Evolutionary conservation across 2,113 vertebrate genomes (phyloP), one percentile per base, ranked within the genome.

Genomic region (Lepisosteus oculatus): DNA sequence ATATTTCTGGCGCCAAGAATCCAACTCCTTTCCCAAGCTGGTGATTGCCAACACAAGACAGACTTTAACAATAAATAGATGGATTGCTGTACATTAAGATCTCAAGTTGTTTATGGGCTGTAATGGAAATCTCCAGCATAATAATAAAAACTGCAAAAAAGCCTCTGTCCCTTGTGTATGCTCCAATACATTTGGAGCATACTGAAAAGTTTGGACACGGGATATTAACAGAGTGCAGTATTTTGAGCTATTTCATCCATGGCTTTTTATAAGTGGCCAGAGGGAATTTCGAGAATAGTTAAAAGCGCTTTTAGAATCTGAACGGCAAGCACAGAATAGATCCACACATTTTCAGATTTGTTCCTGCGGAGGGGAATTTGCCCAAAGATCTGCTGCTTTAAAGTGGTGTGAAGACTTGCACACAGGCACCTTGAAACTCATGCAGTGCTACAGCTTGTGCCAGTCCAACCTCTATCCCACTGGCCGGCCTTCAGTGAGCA

Each of bases 101-200:
- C 61, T 61, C 8, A 14, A 61, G n/a, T n/a, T 71, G 70, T 75
- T 74, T 77, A 72, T 74, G 61, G 70, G 43, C 17, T 73, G 72
- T 69, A 74, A 83, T 79, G 78, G 79, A 85, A 83, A 82, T 75
- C 78, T 74, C 71, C 77, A 77, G 69, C 7, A 17, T 62, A 76
- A 74, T 42, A 74, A 80, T 78, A 81, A 81, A 79, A 70, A 83
- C n/a, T 43, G 61, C 29, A 29, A 12, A 61, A 41, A 45, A 13
- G 15, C 66, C 47, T 8, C 56, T 41, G 29, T 80, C 74, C 69
- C 59, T 3, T 47, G 67, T 69, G 68, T 73, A 41, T 63, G 68
- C 13, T 57, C n/a, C 3, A 75, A 68, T 64, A 51, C 9, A 9
- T 51, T 51, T 51, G 47, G 5, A 6, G 47, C 47, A 51, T 9